phyloP scores from a whole-genome alignment of 2,113 vertebrate genomes.

The Garra rufa region DNA sequence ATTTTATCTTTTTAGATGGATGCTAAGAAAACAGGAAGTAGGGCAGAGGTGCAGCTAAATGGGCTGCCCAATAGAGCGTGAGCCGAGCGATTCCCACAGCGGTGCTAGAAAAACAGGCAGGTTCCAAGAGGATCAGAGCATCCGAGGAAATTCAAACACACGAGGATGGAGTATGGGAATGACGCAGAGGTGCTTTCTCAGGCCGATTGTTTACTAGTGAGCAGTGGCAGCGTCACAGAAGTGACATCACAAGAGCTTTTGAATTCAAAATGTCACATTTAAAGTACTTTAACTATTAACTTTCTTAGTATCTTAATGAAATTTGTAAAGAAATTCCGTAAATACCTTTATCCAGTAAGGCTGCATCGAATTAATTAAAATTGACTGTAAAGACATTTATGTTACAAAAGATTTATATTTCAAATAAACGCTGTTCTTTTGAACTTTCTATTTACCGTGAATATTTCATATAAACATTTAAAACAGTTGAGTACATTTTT shows the following conservation, averaged over 20 bases:
- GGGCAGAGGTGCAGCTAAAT: slow-evolving; percentile 15
- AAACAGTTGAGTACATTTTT: no score
- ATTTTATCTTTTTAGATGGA: slow-evolving; percentile 30
- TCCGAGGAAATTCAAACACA: slow-evolving; percentile 11
- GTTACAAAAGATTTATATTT: background rate
- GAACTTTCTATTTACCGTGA: background rate
- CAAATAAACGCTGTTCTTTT: background rate
- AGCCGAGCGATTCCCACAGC: slow-evolving; percentile 21
- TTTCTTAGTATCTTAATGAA: background rate
- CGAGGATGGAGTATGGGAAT: slow-evolving; percentile 55
- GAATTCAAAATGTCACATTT: slow-evolving; percentile 5
- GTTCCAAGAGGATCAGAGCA: slow-evolving; percentile 2
- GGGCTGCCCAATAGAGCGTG: background rate
- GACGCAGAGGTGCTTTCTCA: slow-evolving; percentile 42
- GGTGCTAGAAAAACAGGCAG: slow-evolving; percentile 16
- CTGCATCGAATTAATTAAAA: background rate
- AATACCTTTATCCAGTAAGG: background rate
- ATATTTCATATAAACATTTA: no score
- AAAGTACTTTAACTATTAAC: background rate
- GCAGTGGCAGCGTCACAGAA: background rate
- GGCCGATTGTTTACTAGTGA: background rate
- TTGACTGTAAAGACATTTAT: background rate
- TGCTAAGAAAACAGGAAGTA: slow-evolving; percentile 36
- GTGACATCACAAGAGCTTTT: background rate
- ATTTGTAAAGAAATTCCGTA: background rate